phyloP scores from a whole-genome alignment of 2,797 vertebrate species.

The Eidolon dupreanum region DNA sequence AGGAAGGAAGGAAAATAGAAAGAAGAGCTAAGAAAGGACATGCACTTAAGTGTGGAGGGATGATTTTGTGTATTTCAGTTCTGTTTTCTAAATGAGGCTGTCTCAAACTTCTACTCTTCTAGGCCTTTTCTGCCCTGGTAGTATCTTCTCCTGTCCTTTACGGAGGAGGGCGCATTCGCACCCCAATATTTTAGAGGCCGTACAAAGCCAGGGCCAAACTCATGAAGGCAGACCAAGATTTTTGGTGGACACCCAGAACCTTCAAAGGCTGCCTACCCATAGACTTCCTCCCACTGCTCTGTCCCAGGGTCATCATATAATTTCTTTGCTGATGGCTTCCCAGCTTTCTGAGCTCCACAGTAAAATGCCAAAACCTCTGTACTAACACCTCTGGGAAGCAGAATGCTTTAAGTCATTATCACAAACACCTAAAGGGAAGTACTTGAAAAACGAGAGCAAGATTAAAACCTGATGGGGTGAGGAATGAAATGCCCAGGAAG shows the following conservation, averaged over 20 bases:
- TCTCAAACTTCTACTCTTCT: background rate
- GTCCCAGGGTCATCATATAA: background rate
- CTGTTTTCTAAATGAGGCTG: background rate
- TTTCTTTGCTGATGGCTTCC: conserved; percentile 32
- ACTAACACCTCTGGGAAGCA: conserved; percentile 26
- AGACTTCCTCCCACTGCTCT: background rate
- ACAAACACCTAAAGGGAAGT: conserved; percentile 70
- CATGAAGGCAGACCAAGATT: background rate
- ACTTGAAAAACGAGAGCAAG: conserved; percentile 69
- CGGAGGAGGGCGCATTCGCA: background rate
- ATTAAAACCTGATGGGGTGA: conserved; percentile 74
- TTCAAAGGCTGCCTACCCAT: background rate
- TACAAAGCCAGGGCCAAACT: background rate
- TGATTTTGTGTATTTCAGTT: background rate
- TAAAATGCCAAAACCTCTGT: conserved; percentile 41
- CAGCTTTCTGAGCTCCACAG: background rate
- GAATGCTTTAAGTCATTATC: conserved; percentile 68
- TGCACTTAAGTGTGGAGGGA: background rate
- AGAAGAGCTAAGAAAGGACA: background rate
- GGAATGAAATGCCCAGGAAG: conserved; percentile 61
- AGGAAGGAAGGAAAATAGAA: background rate
- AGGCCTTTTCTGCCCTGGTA: background rate
- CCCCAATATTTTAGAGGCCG: background rate
- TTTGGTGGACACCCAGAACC: background rate
- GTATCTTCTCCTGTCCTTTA: background rate